Conservation (phyloP, 2,888 invertebrate species). For the Hipparchia sbordonii region DNA sequence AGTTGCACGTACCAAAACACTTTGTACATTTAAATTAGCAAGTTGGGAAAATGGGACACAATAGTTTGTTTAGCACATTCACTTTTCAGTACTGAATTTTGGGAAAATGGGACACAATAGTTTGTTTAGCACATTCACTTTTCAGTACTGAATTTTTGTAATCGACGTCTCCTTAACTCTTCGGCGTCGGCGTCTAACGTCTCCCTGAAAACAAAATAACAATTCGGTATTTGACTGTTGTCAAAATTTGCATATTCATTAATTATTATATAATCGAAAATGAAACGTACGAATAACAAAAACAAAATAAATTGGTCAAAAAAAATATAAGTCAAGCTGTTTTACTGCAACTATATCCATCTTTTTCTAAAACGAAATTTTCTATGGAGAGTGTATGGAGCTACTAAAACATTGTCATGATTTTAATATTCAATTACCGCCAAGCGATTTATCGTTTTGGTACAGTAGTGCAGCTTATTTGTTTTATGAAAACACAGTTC, state of each 20-base stretch:
- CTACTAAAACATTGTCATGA: too few relatives aligned
- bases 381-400: too few relatives aligned
- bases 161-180: conserved; percentile 89
- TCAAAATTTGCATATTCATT: too few relatives aligned
- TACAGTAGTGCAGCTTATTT: neutral
- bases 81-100: conserved; percentile 81
- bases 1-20: conserved; percentile 69
- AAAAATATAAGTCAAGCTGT: too few relatives aligned
- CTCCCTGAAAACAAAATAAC: conserved; percentile 54
- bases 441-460: neutral
- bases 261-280: too few relatives aligned
- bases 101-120: conserved; percentile 61
- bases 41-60: conserved; percentile 64
- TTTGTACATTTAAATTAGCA: conserved; percentile 77
- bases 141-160: conserved; percentile 86
- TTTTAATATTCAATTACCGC: neutral
- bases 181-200: conserved; percentile 81
- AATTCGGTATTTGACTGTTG: too few relatives aligned
- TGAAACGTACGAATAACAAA: too few relatives aligned
- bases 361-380: too few relatives aligned
- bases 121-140: conserved; percentile 64
- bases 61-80: conserved; percentile 56
- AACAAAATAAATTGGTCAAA: too few relatives aligned
- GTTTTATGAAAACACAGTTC: too few relatives aligned
- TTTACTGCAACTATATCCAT: too few relatives aligned